A percentile compares a stretch with the other conserved stretches of the same genome.
These are phyloP conservation scores for Boloria selene DNA, from an alignment of 2,888 invertebrate species.

Conservation along the genomic window DNA sequence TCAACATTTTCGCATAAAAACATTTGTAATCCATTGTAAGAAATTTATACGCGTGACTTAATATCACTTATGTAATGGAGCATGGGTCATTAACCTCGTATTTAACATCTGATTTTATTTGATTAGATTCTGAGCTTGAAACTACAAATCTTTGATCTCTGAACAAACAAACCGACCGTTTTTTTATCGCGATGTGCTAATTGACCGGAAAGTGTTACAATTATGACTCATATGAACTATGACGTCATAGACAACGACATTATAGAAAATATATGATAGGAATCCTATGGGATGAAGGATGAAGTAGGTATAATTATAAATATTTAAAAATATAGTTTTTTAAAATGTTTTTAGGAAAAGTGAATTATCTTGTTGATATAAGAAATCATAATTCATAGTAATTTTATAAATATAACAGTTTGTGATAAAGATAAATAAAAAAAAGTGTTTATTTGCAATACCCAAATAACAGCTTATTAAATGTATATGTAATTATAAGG, in stretches of 20 bases:
- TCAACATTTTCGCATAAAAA: conserved; percentile 42
- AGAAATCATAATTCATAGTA: neutral
- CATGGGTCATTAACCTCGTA: conserved; percentile 35
- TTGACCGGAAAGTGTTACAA: conserved; percentile 44
- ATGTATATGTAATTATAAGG: too few relatives aligned
- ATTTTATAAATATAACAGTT: neutral
- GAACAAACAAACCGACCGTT: conserved; percentile 38
- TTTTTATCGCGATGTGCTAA: conserved; percentile 43
- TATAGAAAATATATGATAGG: neutral
- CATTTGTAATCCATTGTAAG: conserved; percentile 42
- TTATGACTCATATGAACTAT: conserved; percentile 35
- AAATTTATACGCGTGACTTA: conserved; percentile 44
- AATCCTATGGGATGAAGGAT: neutral
- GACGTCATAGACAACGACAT: conserved; percentile 36
- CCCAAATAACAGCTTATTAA: too few relatives aligned
- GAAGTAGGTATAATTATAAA: too few relatives aligned
- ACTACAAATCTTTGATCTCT: conserved; percentile 40
- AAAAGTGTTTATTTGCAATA: too few relatives aligned
- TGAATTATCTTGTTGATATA: neutral
- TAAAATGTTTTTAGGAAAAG: neutral
- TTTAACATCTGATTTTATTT: conserved; percentile 40
- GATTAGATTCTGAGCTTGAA: conserved; percentile 39
- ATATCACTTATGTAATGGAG: conserved; percentile 43
- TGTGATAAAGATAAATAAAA: too few relatives aligned
- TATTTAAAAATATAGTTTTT: too few relatives aligned